Base-by-base conservation (phyloP, 2,797 vertebrate genomes). In the Rachycentron canadum region DNA sequence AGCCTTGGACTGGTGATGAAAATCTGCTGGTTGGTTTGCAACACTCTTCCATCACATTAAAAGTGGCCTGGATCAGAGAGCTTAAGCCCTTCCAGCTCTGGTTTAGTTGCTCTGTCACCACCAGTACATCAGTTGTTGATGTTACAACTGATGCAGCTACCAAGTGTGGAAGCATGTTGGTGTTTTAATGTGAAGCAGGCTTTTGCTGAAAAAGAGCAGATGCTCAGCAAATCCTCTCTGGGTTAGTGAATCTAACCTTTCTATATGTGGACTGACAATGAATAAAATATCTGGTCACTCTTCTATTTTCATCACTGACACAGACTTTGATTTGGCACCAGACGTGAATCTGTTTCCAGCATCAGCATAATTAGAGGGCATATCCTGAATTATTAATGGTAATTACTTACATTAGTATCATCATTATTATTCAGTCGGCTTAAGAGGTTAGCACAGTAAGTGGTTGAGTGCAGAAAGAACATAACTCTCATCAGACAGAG, bases 401-500 rank as follows among this genome's bases (percentile, higher is more conserved):
- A 89, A 92, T 91, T 89, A 88, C 89, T 88, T 79, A 80, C 85
- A 89, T 91, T 92, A 84, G 84, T 82, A 83, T 81, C 75, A 60
- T 82, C 73, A 81, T 89, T 92, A 90, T 91, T 88, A 89, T 90
- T 91, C 82, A 88, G 78, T 82, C 81, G 64, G 69, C 69, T 88
- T 80, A 86, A 85, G 83, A 88, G 86, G 79, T 76, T 79, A 81
- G 69, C 63, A 76, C 75, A 55, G 45, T 89, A 82, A 89, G 85
- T 82, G 86, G 82, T 21, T 83, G 87, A 81, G 81, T 61, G 81
- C 70, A 77, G 69, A 70, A 58, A 69, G 78, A 83, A 72, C 62
- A 45, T 70, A 82, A 80, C 72, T 83, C 70, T 80, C 32, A 59
- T 49, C 64, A 60, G 56, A 65, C 12, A 2, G 69, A 74, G 60